Percentiles rank a stretch among this genome's conserved stretches.
Conservation (phyloP, 2,797 vertebrate genomes). For the Chromobotia macracanthus region DNA sequence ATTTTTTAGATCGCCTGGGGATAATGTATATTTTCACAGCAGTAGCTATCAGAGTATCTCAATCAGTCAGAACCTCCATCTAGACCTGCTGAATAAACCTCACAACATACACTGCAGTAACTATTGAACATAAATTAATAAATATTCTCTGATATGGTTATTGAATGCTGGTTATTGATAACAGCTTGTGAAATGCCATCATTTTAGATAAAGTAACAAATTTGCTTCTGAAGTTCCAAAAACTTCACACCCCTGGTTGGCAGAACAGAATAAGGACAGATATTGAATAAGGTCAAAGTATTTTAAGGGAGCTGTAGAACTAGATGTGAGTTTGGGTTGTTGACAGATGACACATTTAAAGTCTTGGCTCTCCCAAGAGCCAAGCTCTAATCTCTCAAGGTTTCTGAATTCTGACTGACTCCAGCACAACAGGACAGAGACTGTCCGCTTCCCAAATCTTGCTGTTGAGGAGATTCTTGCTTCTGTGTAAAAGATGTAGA, state of each 20-base stretch:
- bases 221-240: conserved; percentile 68
- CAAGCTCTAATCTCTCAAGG: conserved; percentile 55
- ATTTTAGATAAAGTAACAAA: conserved; percentile 66
- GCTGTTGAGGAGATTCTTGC: too few relatives aligned
- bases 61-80: too few relatives aligned
- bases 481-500: too few relatives aligned
- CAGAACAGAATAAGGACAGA: conserved; percentile 78
- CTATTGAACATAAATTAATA: conserved; percentile 2
- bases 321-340: conserved; percentile 63
- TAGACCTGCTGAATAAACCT: too few relatives aligned
- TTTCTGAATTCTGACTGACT: conserved; percentile 39
- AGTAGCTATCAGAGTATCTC: too few relatives aligned
- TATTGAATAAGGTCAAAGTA: conserved; percentile 79
- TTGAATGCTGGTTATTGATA: not conserved
- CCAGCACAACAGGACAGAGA: not conserved
- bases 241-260: conserved; percentile 72
- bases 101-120: too few relatives aligned
- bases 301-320: conserved; percentile 76
- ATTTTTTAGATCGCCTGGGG: too few relatives aligned
- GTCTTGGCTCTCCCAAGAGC: conserved; percentile 52
- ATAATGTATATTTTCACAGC: too few relatives aligned
- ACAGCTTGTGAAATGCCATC: conserved; percentile 44
- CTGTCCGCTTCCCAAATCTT: not conserved
- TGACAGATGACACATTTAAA: conserved; percentile 73
- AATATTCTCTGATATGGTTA: not conserved